Evolutionary conservation across 2,888 invertebrate species (phyloP), one percentile per base, ranked within the genome.

Genomic region (Plebejus anna): DNA sequence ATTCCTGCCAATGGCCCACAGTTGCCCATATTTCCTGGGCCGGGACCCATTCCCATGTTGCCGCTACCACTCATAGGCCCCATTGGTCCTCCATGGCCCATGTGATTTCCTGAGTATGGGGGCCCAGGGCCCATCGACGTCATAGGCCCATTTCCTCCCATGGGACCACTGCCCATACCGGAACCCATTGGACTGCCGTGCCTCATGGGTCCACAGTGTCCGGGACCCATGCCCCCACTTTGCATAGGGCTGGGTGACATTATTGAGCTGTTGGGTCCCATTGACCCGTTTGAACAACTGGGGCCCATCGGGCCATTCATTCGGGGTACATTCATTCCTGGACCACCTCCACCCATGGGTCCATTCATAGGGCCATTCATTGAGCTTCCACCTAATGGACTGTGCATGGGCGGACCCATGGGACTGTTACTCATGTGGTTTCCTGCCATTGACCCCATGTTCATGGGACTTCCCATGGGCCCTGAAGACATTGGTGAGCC

Each of bases 361-460:
- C 96, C 95, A 87, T 94, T 94, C 87, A 93, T 90, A 16, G 94
- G 94, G 1, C 94, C 94, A 85, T 94, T 95, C 92, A 95, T 94
- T 77, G 94, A 94, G 77, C 91, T 94, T 76, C 88, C 91, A 79
- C 94, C 96, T 78, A 96, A 88, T 72, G 96, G 96, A 90, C 96
- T 96, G 82, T 96, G 96, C 95, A 97, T 96, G 11, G 95, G 96
- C 76, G 96, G 96, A 76, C 95, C 96, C 96, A 96, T 97, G 76
- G 96, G 96, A 83, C 96, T 96, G 82, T 95, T 96, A 84, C 95
- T 95, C 94, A 96, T 96, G 81, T 95, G 95, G 81, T 89, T 94
- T 75, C 92, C 93, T 76, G 92, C 90, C 95, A 96, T 95, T 57
- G 95, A 95, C 77, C 94, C 94, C 95, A 95, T 95, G 82, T 95